Evolutionary conservation across 2,113 vertebrate genomes (phyloP).

Genomic region (Pygoscelis adeliae): DNA sequence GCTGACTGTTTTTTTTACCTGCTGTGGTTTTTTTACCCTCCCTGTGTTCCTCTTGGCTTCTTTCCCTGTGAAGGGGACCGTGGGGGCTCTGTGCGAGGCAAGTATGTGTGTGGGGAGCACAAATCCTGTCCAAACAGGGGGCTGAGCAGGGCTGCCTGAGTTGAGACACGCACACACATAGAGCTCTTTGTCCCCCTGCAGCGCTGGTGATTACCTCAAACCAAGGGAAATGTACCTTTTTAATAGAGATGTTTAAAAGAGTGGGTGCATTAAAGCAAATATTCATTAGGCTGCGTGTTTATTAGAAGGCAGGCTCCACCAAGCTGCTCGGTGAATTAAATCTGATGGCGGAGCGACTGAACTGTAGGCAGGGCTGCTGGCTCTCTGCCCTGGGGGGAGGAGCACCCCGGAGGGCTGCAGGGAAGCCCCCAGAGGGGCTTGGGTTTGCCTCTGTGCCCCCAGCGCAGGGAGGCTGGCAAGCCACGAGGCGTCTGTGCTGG

Average conservation of each 20-base stretch:
- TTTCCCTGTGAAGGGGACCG: background rate
- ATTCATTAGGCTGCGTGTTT: background rate
- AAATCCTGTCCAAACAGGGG: background rate
- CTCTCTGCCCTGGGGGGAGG: background rate
- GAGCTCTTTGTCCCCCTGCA: background rate
- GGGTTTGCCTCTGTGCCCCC: rapidly evolving
- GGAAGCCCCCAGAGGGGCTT: background rate
- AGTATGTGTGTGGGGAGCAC: background rate
- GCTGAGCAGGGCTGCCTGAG: background rate
- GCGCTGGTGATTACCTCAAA: background rate
- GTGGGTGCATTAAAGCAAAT: slow-evolving; percentile 4
- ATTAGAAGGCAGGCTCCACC: background rate
- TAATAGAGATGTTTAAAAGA: background rate
- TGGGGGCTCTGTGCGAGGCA: background rate
- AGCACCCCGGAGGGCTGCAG: background rate
- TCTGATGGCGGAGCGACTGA: background rate
- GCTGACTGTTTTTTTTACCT: background rate
- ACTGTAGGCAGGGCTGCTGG: background rate
- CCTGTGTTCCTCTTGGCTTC: background rate
- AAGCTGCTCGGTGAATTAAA: background rate
- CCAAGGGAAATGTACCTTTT: background rate
- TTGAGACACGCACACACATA: background rate
- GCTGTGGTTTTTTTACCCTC: background rate
- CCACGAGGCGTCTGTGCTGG: rapidly evolving
- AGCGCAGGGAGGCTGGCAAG: background rate